A percentile compares a stretch with the other conserved stretches of the same genome.
Conservation (phyloP, 2,888 invertebrate genomes). For the Heliconius erato region DNA sequence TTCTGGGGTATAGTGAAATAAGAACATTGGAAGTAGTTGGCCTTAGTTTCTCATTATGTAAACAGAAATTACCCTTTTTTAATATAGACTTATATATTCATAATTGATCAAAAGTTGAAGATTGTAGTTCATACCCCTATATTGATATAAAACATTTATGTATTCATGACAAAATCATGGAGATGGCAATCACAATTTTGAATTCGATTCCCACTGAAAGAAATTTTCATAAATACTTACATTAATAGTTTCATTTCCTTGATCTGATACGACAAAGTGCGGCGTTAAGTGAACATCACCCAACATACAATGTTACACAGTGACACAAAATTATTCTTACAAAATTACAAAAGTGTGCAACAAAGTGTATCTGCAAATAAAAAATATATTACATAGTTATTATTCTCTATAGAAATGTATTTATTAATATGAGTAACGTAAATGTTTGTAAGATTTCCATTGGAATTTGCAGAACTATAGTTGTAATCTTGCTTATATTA, state of each 20-base stretch:
- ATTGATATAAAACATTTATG: neutral
- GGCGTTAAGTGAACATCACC: neutral
- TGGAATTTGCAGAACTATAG: neutral
- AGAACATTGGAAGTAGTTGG: neutral
- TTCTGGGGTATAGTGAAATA: neutral
- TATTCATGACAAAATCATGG: neutral
- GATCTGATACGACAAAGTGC: neutral
- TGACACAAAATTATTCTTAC: too few species aligned
- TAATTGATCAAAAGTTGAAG: neutral
- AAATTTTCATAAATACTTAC: neutral
- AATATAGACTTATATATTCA: neutral
- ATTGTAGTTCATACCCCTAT: too few species aligned
- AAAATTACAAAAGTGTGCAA: too few species aligned
- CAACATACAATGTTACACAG: too few species aligned
- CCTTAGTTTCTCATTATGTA: neutral
- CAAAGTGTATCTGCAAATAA: too few species aligned
- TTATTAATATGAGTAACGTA: slow-evolving; percentile 1
- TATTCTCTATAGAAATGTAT: neutral
- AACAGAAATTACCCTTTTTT: slow-evolving; percentile 7
- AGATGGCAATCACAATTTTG: neutral
- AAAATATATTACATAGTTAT: too few species aligned
- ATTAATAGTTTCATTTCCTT: neutral
- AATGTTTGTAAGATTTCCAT: neutral
- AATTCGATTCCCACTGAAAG: neutral
- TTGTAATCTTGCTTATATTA: neutral